Conservation (phyloP, 2,888 invertebrate genomes). For the Xanthostigma xanthostigma region DNA sequence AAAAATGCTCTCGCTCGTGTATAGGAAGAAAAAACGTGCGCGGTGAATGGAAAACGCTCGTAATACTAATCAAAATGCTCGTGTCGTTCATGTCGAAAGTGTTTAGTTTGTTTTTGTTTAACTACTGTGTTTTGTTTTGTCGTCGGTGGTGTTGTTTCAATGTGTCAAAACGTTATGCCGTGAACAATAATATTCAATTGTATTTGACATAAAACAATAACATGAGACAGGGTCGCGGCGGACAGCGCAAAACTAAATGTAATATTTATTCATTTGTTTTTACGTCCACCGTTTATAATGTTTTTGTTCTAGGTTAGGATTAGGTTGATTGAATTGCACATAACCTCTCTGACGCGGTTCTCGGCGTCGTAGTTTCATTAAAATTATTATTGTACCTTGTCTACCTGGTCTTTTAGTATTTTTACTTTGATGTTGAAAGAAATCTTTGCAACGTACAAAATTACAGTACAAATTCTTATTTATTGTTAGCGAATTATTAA, state of each 20-base stretch:
- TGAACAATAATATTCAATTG: conserved; percentile 24
- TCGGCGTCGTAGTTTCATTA: not conserved
- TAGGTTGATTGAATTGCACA: not conserved
- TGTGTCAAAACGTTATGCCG: conserved; percentile 16
- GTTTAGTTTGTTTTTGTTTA: no score
- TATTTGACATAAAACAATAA: conserved; percentile 14
- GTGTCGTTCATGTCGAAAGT: no score
- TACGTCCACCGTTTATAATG: conserved; percentile 2
- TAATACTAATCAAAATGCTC: no score
- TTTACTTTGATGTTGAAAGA: no score
- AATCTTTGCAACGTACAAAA: no score
- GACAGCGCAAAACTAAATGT: conserved; percentile 39
- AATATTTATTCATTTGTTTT: conserved; percentile 17
- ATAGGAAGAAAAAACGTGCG: no score
- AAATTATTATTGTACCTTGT: not conserved
- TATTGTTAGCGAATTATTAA: no score
- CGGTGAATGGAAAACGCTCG: no score
- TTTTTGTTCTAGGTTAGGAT: conserved; percentile 3
- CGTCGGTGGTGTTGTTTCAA: no score
- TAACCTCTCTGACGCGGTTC: not conserved
- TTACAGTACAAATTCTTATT: no score
- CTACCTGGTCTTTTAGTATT: not conserved
- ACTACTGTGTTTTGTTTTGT: no score
- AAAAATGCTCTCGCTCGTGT: no score
- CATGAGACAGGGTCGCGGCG: conserved; percentile 39